Evolutionary conservation across 2,797 vertebrate species (phyloP).

Genomic region (Limnodromus scolopaceus): DNA sequence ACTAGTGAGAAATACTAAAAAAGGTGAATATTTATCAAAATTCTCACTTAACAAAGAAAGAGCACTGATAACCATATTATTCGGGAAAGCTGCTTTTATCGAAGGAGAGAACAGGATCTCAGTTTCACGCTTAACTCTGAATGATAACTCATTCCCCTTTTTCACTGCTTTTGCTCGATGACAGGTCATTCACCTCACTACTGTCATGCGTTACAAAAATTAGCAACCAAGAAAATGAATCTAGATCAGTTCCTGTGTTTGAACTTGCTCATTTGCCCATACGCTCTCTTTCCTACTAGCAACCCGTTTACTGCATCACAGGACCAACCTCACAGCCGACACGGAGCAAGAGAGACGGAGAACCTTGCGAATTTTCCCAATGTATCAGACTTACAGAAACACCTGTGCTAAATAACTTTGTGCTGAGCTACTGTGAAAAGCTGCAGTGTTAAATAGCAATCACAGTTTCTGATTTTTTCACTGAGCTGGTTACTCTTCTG

Average conservation of each 20-base stretch:
- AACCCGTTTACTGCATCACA: not conserved
- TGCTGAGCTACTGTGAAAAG: constrained; percentile 67
- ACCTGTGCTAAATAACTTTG: constrained; percentile 66
- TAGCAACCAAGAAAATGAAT: constrained; percentile 53
- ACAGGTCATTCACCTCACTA: constrained; percentile 63
- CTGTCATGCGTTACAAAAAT: constrained; percentile 53
- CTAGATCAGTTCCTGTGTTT: constrained; percentile 27
- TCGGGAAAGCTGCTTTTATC: not conserved
- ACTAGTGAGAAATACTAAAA: not conserved
- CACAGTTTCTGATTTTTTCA: constrained; percentile 52
- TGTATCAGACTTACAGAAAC: constrained; percentile 69
- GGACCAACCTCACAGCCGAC: constrained; percentile 53
- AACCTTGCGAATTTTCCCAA: constrained; percentile 72
- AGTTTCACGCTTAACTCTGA: constrained; percentile 48
- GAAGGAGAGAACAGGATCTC: not conserved
- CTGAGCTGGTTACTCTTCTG: constrained; percentile 48
- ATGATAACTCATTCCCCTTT: constrained; percentile 28
- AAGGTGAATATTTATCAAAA: constrained; percentile 40
- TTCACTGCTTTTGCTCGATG: constrained; percentile 32
- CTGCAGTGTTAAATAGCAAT: constrained; percentile 64
- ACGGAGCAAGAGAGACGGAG: constrained; percentile 37
- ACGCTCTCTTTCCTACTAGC: not conserved
- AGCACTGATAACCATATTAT: not conserved
- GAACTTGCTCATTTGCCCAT: constrained; percentile 46
- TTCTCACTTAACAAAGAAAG: constrained; percentile 1